Conservation (phyloP, 2,113 vertebrate species). For the Petromus typicus region DNA sequence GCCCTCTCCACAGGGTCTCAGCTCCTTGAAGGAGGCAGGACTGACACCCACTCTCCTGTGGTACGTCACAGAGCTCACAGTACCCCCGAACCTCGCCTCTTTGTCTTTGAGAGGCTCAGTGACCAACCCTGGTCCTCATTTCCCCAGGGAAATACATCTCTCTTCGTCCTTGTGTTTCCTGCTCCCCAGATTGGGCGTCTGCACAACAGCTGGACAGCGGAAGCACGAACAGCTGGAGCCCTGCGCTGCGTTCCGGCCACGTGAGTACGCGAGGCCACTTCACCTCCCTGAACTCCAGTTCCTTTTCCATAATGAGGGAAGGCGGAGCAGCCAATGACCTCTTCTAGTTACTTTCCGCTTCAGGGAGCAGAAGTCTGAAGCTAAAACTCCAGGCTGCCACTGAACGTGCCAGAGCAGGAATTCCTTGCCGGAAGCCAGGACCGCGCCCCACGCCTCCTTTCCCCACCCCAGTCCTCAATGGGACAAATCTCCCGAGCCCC, state of each 20-base stretch:
- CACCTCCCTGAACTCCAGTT: background rate
- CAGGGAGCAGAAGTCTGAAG: too few relatives aligned
- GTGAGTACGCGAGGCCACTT: background rate
- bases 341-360: accelerated
- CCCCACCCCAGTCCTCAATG: too few relatives aligned
- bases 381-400: background rate
- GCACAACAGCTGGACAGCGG: background rate
- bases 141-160: background rate
- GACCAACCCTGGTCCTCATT: background rate
- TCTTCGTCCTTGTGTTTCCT: background rate
- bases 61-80: accelerated
- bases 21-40: background rate
- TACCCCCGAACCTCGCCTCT: background rate
- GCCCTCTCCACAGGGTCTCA: accelerated
- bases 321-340: background rate
- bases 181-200: background rate
- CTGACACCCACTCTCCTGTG: background rate
- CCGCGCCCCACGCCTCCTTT: background rate
- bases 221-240: background rate
- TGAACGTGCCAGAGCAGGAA: background rate
- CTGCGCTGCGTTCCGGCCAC: accelerated
- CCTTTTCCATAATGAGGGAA: background rate
- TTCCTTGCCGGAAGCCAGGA: background rate
- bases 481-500: too few relatives aligned
- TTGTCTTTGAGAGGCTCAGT: background rate